phyloP scores from a whole-genome alignment of 2,113 vertebrate genomes.

The Sphaerodactylus townsendi region DNA sequence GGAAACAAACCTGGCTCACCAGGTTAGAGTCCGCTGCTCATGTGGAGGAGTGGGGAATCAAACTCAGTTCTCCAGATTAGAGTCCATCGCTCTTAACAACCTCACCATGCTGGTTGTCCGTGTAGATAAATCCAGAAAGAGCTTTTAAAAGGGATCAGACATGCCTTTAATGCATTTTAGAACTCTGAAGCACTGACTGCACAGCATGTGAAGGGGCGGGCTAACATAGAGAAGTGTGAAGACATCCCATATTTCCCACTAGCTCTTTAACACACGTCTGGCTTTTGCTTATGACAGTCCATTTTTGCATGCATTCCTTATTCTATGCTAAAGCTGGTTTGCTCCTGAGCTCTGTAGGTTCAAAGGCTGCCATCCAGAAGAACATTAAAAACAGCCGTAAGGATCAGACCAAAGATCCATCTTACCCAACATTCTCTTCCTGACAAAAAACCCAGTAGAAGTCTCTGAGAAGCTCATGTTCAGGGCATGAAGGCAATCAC shows the following conservation, averaged over 20 bases:
- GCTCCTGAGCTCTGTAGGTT: background rate
- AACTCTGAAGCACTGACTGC: too few relatives aligned
- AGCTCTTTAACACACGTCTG: background rate
- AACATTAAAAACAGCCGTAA: background rate
- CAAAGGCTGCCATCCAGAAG: background rate
- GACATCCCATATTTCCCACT: background rate
- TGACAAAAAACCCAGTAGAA: background rate
- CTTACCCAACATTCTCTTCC: background rate
- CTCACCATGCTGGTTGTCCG: too few relatives aligned
- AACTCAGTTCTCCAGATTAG: too few relatives aligned
- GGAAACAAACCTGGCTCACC: too few relatives aligned
- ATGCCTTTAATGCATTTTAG: background rate
- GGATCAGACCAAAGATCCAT: background rate
- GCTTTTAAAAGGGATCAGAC: background rate
- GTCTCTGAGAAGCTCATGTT: background rate
- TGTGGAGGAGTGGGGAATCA: too few relatives aligned
- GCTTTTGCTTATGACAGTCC: background rate
- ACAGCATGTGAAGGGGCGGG: too few relatives aligned
- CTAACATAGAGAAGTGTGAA: background rate
- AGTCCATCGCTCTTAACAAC: too few relatives aligned
- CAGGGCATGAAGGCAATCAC: background rate
- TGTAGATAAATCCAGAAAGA: background rate
- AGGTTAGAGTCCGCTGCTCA: too few relatives aligned
- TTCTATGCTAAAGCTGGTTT: background rate
- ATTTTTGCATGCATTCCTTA: background rate